phyloP scores from a whole-genome alignment of 2,113 vertebrate genomes.

The Zapus hudsonius region DNA sequence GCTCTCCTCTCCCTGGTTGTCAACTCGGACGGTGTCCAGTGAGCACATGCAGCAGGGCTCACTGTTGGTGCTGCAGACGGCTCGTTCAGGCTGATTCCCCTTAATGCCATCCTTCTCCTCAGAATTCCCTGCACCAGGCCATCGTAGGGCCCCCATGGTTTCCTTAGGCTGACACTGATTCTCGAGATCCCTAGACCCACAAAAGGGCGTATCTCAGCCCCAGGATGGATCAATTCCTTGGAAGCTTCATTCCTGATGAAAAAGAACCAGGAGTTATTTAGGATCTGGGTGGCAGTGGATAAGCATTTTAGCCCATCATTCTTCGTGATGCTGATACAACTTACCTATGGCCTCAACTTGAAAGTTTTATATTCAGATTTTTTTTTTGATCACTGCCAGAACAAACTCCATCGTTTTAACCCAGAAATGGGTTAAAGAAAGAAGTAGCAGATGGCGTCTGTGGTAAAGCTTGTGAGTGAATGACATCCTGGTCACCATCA shows the following conservation, averaged over 20 bases:
- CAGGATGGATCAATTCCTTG: background rate
- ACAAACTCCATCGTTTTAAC: background rate
- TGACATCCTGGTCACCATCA: background rate
- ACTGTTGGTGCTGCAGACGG: accelerated
- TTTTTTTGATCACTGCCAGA: background rate
- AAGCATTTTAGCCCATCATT: background rate
- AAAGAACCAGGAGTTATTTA: background rate
- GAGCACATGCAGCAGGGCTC: accelerated
- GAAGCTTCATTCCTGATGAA: background rate
- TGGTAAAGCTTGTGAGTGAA: no score
- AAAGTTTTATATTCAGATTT: background rate
- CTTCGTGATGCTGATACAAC: background rate
- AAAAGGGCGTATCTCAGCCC: background rate
- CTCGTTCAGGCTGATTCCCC: background rate
- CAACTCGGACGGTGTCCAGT: background rate
- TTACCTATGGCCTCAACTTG: background rate
- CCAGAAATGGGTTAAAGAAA: no score
- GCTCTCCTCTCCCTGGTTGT: no score
- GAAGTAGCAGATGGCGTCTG: background rate
- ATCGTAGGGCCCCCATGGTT: accelerated
- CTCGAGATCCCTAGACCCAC: background rate
- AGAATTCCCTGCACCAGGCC: no score
- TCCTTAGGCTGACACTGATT: background rate
- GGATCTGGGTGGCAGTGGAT: background rate
- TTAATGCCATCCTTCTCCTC: no score